Evolutionary conservation across 2,888 invertebrate species (phyloP), one percentile per base, ranked within the genome.

Genomic region (Digitonthophagus gazella): DNA sequence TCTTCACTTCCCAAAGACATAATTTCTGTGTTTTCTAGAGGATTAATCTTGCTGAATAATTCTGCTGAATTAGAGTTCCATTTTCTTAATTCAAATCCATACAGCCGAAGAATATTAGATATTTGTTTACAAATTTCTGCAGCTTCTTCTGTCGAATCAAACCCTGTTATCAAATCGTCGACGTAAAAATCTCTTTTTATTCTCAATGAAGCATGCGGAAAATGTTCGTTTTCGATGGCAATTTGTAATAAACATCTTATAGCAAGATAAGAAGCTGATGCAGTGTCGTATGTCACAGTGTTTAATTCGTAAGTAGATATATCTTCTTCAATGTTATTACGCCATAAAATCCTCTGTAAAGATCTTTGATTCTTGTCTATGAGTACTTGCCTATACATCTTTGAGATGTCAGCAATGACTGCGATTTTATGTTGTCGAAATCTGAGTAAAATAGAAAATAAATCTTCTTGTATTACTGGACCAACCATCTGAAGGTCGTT

Each of bases 181-280:
- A 64, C 66, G 15, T 65, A 65, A 65, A 65, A 65, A 56, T 65
- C 66, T 56, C 66, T 15, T 65, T 56, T n/a, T 3, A 64, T 64
- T 44, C 28, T n/a, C 28, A 14, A 14, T 4, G 65, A n/a, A 15
- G 4, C 54, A 15, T 65, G n/a, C n/a, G 65, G 65, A 65, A 22
- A 16, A 3, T n/a, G 6, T 65, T 55, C 54, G 14, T 54, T 44
- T 55, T 65, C 65, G 3, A n/a, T 6, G 3, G 44, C 65, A 5
- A 65, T n/a, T 44, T 65, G 56, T 14, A n/a, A 14, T 15, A 63
- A 20, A 6, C 18, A 16, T 63, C 16, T 63, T 3, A 63, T 63
- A n/a, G 63, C 63, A 4, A 63, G 16, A 63, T 18, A 63, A 4
- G 63, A 63, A 15, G 18, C 3, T 15, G 63, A 14, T 11, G 65